Evolutionary conservation across 1,140 invertebrate species (phyloP), one percentile per base, ranked within the genome.

Genomic region (Macrocentrus cingulum): DNA sequence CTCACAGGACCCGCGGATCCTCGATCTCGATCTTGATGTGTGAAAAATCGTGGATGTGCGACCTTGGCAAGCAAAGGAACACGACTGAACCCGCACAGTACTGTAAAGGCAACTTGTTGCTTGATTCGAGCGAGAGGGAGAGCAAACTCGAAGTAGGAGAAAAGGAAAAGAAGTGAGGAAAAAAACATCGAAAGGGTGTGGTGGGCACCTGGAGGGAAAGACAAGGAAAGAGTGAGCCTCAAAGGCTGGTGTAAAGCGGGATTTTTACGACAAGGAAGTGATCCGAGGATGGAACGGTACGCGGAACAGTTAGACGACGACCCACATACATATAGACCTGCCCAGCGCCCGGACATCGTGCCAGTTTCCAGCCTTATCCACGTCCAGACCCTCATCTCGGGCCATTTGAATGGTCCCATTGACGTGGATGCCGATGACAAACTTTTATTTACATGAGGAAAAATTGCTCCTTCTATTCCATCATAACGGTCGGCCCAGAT

Each of bases 281-380:
- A 37, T 18, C 25, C 39, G 57, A 53, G 59, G 65, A 66, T 64
- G 65, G 67, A 69, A 68, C 65, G 67, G 70, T 73, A 71, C 66
- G 68, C 57, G 64, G 59, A 73, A 73, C 69, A 73, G 69, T 73
- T 73, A 73, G 69, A 65, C 68, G 69, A 67, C 62, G 71, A 71
- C 69, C 69, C 65, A 73, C 65, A 69, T 68, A 68, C 64, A 50
- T 56, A 55, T 32, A 61, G 66, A 66, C 62, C 45, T 64, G 62
- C 66, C 63, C 48, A 66, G 54, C 64, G 60, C 54, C 59, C 66
- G 56, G 60, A 62, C 64, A 68, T 65, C 65, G 65, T 69, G 62
- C 67, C 65, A 67, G 67, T 68, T 68, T 66, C 61, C 63, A 61
- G 64, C 62, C 61, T 67, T 68, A 65, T 42, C 64, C 56, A 64